Percentiles rank a stretch among this genome's conserved stretches.
Conservation (phyloP, 2,797 vertebrate genomes). For the Pantherophis vulpinus region DNA sequence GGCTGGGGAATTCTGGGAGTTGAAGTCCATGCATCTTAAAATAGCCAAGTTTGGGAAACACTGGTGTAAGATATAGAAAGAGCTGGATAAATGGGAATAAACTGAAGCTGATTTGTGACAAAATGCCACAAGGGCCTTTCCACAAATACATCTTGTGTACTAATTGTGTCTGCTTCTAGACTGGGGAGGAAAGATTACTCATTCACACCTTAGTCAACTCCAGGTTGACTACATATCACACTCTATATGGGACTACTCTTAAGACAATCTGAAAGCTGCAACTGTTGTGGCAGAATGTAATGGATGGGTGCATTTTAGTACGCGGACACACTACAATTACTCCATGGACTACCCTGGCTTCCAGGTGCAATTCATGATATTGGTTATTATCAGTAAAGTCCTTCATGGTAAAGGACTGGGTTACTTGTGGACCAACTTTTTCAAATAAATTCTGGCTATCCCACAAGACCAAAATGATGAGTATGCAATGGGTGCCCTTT, state of each 20-base stretch:
- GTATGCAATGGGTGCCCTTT: background rate
- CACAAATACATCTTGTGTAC: background rate
- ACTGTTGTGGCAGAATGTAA: background rate
- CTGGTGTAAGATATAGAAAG: background rate
- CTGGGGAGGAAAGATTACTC: background rate
- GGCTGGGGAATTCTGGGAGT: too few species aligned
- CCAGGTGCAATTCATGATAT: background rate
- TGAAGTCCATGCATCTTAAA: too few species aligned
- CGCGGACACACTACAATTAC: background rate
- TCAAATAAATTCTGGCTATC: background rate
- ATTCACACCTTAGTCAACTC: background rate
- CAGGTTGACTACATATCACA: background rate
- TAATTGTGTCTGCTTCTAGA: background rate
- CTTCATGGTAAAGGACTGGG: background rate
- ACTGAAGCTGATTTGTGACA: background rate
- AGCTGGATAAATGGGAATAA: background rate
- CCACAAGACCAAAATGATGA: background rate
- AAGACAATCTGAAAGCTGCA: background rate
- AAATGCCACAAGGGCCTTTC: background rate
- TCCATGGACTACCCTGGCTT: background rate
- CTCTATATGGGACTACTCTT: background rate
- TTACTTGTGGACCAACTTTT: background rate
- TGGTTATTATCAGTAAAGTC: background rate
- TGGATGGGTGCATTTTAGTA: background rate
- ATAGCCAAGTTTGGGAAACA: too few species aligned